These are phyloP conservation scores for Yponomeuta evonymella DNA, from an alignment of 2,888 invertebrate genomes.

Conservation along the genomic window DNA sequence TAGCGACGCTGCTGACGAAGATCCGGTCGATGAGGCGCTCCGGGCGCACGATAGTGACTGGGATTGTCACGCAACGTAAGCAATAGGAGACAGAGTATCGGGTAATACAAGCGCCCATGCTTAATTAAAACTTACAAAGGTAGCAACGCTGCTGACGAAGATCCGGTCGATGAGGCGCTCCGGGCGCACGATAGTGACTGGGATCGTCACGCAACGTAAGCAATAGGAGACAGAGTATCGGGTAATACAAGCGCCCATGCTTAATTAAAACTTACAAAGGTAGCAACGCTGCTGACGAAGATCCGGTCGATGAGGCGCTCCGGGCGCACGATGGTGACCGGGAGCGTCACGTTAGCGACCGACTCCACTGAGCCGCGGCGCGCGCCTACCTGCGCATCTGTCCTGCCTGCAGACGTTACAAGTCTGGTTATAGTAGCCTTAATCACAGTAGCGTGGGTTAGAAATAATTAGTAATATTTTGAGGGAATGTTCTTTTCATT, in stretches of 20 bases:
- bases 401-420: conserved; percentile 39
- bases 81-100: too few relatives aligned
- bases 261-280: conserved; percentile 70
- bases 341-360: conserved; percentile 40
- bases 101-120: neutral
- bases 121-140: conserved; percentile 70
- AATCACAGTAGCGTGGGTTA: neutral
- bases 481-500: too few relatives aligned
- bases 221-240: too few relatives aligned
- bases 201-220: conserved; percentile 32
- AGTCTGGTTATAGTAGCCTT: neutral
- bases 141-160: conserved; percentile 85
- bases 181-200: conserved; percentile 76
- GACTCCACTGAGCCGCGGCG: conserved; percentile 27
- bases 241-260: neutral
- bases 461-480: too few relatives aligned
- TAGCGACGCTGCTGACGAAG: conserved; percentile 85
- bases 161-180: conserved; percentile 81
- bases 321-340: conserved; percentile 76
- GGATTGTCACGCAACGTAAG: conserved; percentile 32
- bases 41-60: conserved; percentile 76
- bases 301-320: conserved; percentile 81
- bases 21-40: conserved; percentile 81
- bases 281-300: conserved; percentile 85
- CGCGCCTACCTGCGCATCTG: conserved; percentile 36